Base-by-base conservation (phyloP, 2,888 invertebrate genomes). In the Deilephila elpenor region DNA sequence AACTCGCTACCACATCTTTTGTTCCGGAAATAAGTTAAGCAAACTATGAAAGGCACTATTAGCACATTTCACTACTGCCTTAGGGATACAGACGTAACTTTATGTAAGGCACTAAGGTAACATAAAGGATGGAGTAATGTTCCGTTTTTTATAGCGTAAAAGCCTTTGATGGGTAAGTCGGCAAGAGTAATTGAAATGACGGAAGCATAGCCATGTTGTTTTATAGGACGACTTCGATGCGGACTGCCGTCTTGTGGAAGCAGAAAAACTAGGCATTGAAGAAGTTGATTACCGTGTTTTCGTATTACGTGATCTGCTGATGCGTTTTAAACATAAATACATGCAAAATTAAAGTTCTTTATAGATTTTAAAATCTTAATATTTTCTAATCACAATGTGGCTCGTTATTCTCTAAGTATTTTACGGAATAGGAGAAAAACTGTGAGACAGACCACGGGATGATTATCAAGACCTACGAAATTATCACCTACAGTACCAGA, bases 171-270 rank as follows among this genome's bases (percentile, higher is more conserved):
- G 67, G 14, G 20, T 44, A 67, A 44, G 44, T 17, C 44, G 51
- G 67, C 17, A 44, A 44, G 44, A 25, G 67, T 51, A 51, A 67
- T 67, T 51, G 67, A 67, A 67, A 51, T 51, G 67, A 67, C 67
- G 67, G 67, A 67, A 67, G 51, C 51, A 67, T 25, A 5, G n/a
- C 2, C 7, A 67, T 51, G 64, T 37, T 37, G 67, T 67, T 67
- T 64, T 67, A 67, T 67, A 17, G 67, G 67, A 67, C 67, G 17
- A 51, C 25, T 67, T 64, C 44, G 25, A 56, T 17, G n/a, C 14
- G 6, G 44, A 60, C 25, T 60, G 29, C 60, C 44, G 37, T 3
- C 20, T 37, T 51, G 37, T 51, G 2, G 25, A 51, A 51, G 51
- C 3, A 51, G 25, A 44, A 67, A 51, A 51, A 67, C 25, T 14